Conservation (phyloP, 2,797 vertebrate genomes). For the Rhabdomys pumilio region DNA sequence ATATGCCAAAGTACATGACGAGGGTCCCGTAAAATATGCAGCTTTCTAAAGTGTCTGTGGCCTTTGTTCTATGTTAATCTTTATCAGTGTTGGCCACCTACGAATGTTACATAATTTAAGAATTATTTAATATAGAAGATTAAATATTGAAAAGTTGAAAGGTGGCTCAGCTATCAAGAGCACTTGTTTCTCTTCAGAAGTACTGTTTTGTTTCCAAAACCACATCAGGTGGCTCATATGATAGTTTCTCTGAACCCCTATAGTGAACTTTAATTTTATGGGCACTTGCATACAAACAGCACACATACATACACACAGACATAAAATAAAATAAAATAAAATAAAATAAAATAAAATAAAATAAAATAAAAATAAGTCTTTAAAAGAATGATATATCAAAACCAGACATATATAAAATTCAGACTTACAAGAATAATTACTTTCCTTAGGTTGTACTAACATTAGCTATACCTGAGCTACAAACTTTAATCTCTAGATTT, state of each 20-base stretch:
- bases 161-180: neutral
- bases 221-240: neutral
- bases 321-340: neutral
- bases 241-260: neutral
- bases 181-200: neutral
- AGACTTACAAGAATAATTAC: conserved; percentile 19
- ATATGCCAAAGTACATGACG: neutral
- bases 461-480: neutral
- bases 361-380: neutral
- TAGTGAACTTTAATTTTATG: neutral
- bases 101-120: neutral
- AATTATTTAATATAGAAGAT: conserved; percentile 22
- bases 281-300: no score
- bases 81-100: neutral
- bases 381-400: neutral
- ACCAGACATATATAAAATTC: neutral
- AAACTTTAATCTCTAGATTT: neutral
- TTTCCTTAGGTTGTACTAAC: neutral
- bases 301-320: neutral
- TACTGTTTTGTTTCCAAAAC: neutral
- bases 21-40: neutral
- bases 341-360: neutral
- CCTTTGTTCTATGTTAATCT: neutral
- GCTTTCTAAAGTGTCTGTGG: neutral
- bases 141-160: neutral